phyloP scores from a whole-genome alignment of 2,797 vertebrate species.

The Phoxinus dragarum region DNA sequence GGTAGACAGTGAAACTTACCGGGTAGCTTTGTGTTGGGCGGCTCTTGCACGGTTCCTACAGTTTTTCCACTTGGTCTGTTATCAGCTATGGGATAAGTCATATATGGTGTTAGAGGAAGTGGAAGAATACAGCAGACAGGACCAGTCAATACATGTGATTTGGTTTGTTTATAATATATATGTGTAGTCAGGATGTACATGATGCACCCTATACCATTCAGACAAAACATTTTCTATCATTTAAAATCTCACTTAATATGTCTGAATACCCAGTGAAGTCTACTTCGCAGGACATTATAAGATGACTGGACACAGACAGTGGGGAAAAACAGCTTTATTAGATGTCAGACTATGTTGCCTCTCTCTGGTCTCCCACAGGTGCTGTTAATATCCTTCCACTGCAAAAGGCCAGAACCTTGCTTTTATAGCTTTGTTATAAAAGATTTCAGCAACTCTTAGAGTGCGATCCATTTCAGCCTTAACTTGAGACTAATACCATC shows the following conservation, averaged over 20 bases:
- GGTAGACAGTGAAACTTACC: conserved; percentile 73
- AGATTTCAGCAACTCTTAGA: conserved; percentile 56
- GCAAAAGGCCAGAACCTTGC: conserved; percentile 67
- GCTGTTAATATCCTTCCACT: conserved; percentile 73
- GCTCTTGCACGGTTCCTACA: conserved; percentile 87
- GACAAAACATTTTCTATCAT: background rate
- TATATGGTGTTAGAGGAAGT: conserved; percentile 21
- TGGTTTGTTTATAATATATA: background rate
- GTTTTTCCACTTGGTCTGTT: conserved; percentile 90
- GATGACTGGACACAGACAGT: conserved; percentile 2
- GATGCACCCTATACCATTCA: background rate
- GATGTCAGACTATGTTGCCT: conserved; percentile 70
- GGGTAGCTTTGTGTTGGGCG: conserved; percentile 84
- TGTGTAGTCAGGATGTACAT: background rate
- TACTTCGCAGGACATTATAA: conserved; percentile 35
- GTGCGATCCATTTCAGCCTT: conserved; percentile 65
- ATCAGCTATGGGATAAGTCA: conserved; percentile 81
- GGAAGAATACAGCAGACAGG: background rate
- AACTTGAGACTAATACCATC: conserved; percentile 45
- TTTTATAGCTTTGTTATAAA: conserved; percentile 70
- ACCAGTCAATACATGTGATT: background rate
- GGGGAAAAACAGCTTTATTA: conserved; percentile 68
- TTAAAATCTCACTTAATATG: background rate
- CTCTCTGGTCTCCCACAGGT: conserved; percentile 70
- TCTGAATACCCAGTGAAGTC: conserved; percentile 14